Base-by-base conservation (phyloP, 2,888 invertebrate genomes). In the Candidula unifasciata region DNA sequence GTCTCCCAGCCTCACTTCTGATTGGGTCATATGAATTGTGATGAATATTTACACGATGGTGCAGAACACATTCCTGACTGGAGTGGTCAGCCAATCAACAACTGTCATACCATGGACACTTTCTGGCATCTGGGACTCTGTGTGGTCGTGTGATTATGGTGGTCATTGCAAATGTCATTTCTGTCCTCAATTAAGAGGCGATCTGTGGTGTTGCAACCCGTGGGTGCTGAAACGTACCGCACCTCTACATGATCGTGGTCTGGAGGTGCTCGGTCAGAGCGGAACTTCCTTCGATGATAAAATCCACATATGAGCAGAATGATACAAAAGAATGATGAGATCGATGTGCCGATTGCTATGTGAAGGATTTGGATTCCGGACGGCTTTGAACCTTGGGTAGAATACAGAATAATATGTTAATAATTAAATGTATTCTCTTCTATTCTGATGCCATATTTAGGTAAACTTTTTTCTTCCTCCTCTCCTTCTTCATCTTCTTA, bases 191-290 rank as follows among this genome's bases (percentile, higher is more conserved):
- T 91, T 85, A 91, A 89, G 71, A 91, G 89, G 86, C 91, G 88
- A 86, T 92, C 92, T 24, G 91, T 91, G 18, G 92, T 92, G 83
- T 90, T 92, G 87, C 91, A 91, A n/a, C 91, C 91, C 35, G 92
- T 91, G 77, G 90, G 89, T 21, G 92, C 91, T 13, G 92, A 91
- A 21, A 92, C 91, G 82, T 92, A 92, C 21, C 92, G 89, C 44
- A 92, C 92, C 85, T 92, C 92, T 84, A 92, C 91, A 71, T 91
- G 90, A 84, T 92, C 91, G 27, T 90, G 89, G 80, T 91, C 90
- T 8, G 89, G 89, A 13, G 89, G 89, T 60, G 88, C 87, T 8
- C 89, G 87, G 76, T 88, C 88, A n/a, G 89, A 83, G 79, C 90
- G 88, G 83, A 91, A 90, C 86, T 89, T 90, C 80, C 90, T 89